Evolutionary conservation across 2,113 vertebrate genomes (phyloP).

Genomic region (Onychorhynchus coronatus): DNA sequence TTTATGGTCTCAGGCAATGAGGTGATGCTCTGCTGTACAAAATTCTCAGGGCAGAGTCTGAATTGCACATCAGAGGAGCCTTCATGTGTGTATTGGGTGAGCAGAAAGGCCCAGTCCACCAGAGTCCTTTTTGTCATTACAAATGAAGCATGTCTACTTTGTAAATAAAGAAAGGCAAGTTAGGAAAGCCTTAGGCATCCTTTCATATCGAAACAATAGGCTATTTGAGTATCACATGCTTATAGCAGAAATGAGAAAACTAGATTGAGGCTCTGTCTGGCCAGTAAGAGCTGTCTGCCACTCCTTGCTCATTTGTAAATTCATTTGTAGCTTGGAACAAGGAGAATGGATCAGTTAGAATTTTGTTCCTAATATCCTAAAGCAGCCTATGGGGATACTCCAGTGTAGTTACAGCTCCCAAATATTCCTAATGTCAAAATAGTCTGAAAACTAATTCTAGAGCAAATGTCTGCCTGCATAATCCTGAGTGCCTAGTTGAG

Average conservation of each 20-base stretch:
- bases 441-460: background rate
- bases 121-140: background rate
- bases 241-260: background rate
- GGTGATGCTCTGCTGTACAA: background rate
- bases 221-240: background rate
- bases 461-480: background rate
- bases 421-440: background rate
- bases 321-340: background rate
- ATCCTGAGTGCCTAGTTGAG: background rate
- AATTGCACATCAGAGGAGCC: background rate
- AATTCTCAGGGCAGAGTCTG: background rate
- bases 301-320: background rate
- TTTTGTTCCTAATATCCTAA: background rate
- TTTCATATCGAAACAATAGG: background rate
- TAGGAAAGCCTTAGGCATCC: background rate
- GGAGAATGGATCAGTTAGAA: background rate
- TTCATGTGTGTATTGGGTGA: accelerated
- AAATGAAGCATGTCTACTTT: background rate
- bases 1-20: background rate
- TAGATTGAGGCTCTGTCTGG: background rate
- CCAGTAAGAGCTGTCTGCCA: background rate
- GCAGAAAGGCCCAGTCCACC: background rate
- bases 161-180: background rate
- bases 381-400: background rate
- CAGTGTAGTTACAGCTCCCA: background rate